Evolutionary conservation across 2,113 vertebrate species (phyloP).

Genomic region (Malaclemys terrapin): DNA sequence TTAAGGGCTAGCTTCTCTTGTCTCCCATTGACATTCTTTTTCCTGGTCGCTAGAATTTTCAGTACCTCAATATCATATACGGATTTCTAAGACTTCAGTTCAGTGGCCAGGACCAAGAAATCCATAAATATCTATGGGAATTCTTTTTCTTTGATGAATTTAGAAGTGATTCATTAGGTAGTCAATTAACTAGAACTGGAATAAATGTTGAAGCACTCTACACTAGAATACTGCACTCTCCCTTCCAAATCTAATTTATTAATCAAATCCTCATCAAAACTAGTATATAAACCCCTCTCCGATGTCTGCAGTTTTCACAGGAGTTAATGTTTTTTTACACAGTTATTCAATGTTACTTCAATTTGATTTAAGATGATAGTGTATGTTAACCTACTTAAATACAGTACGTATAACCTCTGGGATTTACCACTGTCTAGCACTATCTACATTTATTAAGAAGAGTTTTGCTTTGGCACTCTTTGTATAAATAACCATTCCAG

Average conservation of each 20-base stretch:
- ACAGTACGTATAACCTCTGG: neutral
- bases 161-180: neutral
- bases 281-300: neutral
- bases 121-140: neutral
- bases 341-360: neutral
- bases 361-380: neutral
- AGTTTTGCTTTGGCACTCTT: neutral
- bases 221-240: neutral
- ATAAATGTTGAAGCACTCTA: neutral
- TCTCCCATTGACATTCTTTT: neutral
- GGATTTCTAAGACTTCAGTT: neutral
- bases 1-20: neutral
- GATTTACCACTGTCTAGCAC: neutral
- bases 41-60: neutral
- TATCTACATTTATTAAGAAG: neutral
- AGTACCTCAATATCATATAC: neutral
- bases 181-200: neutral
- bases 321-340: neutral
- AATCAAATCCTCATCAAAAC: neutral
- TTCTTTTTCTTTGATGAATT: neutral
- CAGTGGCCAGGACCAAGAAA: neutral
- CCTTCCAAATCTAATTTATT: neutral
- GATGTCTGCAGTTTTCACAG: neutral
- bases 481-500: conserved; percentile 19
- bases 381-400: neutral